Evolutionary conservation across 2,888 invertebrate species (phyloP).

Genomic region (Pinctada fucata): DNA sequence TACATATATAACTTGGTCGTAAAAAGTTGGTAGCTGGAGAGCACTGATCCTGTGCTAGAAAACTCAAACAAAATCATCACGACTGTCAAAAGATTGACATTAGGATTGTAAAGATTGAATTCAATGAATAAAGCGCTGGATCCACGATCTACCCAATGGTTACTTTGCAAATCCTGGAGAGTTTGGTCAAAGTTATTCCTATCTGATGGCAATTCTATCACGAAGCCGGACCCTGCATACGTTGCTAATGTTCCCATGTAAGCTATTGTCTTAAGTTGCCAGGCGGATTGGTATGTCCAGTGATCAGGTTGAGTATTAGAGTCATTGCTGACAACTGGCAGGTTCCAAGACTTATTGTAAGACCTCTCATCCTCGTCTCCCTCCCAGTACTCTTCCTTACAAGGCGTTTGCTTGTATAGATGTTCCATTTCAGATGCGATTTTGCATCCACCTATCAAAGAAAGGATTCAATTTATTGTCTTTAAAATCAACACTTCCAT

Average conservation of each 20-base stretch:
- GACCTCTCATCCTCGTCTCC: constrained; percentile 48
- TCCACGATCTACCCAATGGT: constrained; percentile 57
- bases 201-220: constrained; percentile 44
- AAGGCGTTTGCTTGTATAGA: constrained; percentile 16
- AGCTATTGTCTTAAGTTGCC: constrained; percentile 53
- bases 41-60: constrained; percentile 48
- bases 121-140: constrained; percentile 60
- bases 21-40: constrained; percentile 55
- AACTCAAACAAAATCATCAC: constrained; percentile 60
- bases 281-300: constrained; percentile 56
- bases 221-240: constrained; percentile 66
- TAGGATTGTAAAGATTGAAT: constrained; percentile 60
- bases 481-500: too few species aligned
- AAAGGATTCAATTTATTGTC: too few species aligned
- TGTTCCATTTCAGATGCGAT: background rate
- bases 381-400: constrained; percentile 49
- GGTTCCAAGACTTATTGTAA: constrained; percentile 51
- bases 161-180: constrained; percentile 38
- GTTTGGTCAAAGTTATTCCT: background rate
- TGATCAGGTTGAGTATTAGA: background rate
- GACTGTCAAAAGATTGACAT: constrained; percentile 58
- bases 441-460: background rate
- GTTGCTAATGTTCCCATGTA: constrained; percentile 54
- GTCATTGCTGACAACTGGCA: background rate
- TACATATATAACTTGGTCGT: constrained; percentile 56